These are phyloP conservation scores for Caranx ignobilis DNA, from an alignment of 2,113 vertebrate genomes.

Conservation along the genomic window DNA sequence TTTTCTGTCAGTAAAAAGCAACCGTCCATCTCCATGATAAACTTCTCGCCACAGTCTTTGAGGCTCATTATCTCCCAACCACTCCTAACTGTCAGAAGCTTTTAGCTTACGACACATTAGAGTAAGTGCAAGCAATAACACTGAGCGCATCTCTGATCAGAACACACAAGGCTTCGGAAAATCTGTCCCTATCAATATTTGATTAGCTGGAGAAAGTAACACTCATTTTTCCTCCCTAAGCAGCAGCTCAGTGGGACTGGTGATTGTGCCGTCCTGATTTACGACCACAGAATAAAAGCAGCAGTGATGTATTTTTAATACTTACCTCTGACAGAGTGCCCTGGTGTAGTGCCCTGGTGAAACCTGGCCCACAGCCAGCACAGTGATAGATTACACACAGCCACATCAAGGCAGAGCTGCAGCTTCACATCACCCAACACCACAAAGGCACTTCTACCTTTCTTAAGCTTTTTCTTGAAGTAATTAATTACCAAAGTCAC, in stretches of 20 bases:
- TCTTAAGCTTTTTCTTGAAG: conserved; percentile 15
- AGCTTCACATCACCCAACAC: conserved; percentile 27
- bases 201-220: conserved; percentile 46
- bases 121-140: conserved; percentile 45
- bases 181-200: conserved; percentile 58
- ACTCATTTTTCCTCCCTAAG: conserved; percentile 40
- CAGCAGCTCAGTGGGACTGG: conserved; percentile 14
- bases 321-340: conserved; percentile 52
- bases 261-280: conserved; percentile 50
- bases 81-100: conserved; percentile 18
- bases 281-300: conserved; percentile 57
- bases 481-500: conserved; percentile 36
- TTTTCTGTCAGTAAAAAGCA: background rate
- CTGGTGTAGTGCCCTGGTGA: conserved; percentile 35
- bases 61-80: conserved; percentile 25
- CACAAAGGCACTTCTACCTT: conserved; percentile 19
- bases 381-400: conserved; percentile 71
- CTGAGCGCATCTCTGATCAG: conserved; percentile 2
- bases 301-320: conserved; percentile 71
- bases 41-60: background rate
- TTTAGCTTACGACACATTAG: conserved; percentile 51
- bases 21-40: conserved; percentile 1
- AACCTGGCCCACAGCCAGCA: conserved; percentile 57
- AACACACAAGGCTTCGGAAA: conserved; percentile 35
- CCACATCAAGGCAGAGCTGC: conserved; percentile 44